phyloP scores from a whole-genome alignment of 1,140 invertebrate species.

The Centruroides vittatus region DNA sequence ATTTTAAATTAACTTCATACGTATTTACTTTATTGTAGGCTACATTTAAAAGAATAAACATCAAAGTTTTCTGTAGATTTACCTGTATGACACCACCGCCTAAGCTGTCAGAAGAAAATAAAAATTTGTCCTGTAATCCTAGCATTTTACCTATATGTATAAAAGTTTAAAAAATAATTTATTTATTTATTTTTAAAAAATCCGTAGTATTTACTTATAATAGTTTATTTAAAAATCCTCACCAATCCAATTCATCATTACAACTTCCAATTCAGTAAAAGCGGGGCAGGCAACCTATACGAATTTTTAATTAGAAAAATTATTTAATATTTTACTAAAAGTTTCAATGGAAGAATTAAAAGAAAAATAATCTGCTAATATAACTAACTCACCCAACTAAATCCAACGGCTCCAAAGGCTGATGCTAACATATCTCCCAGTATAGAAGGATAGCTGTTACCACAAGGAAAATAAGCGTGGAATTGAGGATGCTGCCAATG shows the following conservation, averaged over 20 bases:
- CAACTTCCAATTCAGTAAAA: constrained; percentile 35
- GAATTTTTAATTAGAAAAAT: background rate
- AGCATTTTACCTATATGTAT: constrained; percentile 34
- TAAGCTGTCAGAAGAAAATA: constrained; percentile 30
- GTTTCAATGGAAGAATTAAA: background rate
- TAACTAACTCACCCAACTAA: constrained; percentile 66
- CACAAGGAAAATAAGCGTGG: constrained; percentile 96
- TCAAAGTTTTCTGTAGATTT: background rate
- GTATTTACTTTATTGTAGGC: background rate
- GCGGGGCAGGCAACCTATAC: constrained; percentile 32
- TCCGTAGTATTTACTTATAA: too few relatives aligned
- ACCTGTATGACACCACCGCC: constrained; percentile 44
- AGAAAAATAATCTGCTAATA: background rate
- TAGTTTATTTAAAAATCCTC: background rate
- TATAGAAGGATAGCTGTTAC: constrained; percentile 93
- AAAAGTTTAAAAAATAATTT: too few relatives aligned
- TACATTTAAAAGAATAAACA: background rate
- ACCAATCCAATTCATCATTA: constrained; percentile 38
- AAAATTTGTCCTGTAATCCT: constrained; percentile 37
- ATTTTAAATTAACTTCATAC: background rate
- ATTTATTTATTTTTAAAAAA: too few relatives aligned
- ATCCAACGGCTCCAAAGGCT: constrained; percentile 91
- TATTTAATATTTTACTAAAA: background rate
- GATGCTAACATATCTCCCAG: constrained; percentile 96
- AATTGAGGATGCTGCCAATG: constrained; percentile 99